Evolutionary conservation across 2,797 vertebrate genomes (phyloP).

Genomic region (Phalanger gymnotis): DNA sequence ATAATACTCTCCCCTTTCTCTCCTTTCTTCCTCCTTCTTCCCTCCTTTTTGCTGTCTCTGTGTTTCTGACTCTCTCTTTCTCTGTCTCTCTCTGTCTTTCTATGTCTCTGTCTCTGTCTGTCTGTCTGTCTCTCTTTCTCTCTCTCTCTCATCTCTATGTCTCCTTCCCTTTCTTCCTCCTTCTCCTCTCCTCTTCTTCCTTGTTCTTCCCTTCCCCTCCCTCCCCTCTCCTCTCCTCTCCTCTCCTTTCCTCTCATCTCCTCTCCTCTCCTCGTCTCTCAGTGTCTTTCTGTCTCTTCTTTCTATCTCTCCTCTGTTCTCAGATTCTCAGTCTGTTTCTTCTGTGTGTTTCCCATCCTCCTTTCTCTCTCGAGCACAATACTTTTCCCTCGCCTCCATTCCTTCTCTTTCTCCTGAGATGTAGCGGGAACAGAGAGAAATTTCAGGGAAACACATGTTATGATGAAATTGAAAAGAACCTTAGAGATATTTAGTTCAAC

Average conservation of each 20-base stretch:
- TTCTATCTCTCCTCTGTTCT: neutral
- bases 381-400: neutral
- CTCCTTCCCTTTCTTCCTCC: neutral
- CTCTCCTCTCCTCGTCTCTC: no score
- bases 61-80: neutral
- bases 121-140: neutral
- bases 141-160: neutral
- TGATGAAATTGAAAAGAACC: neutral
- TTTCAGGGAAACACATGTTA: neutral
- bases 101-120: fast-evolving
- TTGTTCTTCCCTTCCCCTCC: no score
- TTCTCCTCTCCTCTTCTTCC: neutral
- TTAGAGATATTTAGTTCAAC: neutral
- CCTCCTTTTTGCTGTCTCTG: fast-evolving
- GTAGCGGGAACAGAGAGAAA: neutral
- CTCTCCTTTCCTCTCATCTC: fast-evolving
- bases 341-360: fast-evolving
- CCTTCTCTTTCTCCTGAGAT: neutral
- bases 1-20: fast-evolving
- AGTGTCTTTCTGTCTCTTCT: neutral
- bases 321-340: neutral
- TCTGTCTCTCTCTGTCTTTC: no score
- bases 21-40: neutral
- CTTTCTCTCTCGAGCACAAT: neutral
- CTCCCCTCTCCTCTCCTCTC: neutral